Evolutionary conservation across 2,888 invertebrate genomes (phyloP), one percentile per base, ranked within the genome.

Genomic region (Saturnia japonica): DNA sequence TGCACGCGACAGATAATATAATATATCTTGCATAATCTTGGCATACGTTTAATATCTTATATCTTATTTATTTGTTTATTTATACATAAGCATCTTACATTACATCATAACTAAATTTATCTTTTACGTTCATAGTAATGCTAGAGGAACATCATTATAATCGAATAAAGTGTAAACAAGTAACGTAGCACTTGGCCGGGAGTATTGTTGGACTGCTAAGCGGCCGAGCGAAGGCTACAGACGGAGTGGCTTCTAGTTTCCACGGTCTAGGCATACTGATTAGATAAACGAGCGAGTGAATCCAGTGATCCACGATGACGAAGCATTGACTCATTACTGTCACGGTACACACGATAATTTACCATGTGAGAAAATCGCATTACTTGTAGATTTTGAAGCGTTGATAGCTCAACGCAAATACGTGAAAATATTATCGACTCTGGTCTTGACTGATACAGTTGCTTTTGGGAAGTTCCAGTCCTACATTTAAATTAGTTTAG

Each of bases 31-130:
- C 6, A 34, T 34, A 34, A 34, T 34, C 6, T 34, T 34, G 6
- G 3, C 34, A 34, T 47, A 19, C 22, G 22, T 54, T 54, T 22
- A 54, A n/a, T 11, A 54, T 22, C 9, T 19, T 1, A 47, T 47
- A 54, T 9, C 9, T 8, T 22, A 54, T n/a, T 54, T 11, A n/a
- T 6, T 14, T 60, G 25, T 60, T 60, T 25, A 28, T 25, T 22
- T 54, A 54, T 11, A 54, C 1, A 9, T 54, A 54, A 47, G 19
- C 0, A n/a, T 60, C 16, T 28, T 60, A 60, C 2, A 60, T 28
- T 60, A 60, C 9, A 60, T 12, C 57, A 60, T 28, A 60, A 25
- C 57, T 60, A 60, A 28, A 60, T 60, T 28, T 60, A 60, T 12
- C 57, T 14, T 14, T 25, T 57, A 57, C 57, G 57, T 57, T 25